Conservation (phyloP, 2,113 vertebrate genomes). For the Cranoglanis bouderius region DNA sequence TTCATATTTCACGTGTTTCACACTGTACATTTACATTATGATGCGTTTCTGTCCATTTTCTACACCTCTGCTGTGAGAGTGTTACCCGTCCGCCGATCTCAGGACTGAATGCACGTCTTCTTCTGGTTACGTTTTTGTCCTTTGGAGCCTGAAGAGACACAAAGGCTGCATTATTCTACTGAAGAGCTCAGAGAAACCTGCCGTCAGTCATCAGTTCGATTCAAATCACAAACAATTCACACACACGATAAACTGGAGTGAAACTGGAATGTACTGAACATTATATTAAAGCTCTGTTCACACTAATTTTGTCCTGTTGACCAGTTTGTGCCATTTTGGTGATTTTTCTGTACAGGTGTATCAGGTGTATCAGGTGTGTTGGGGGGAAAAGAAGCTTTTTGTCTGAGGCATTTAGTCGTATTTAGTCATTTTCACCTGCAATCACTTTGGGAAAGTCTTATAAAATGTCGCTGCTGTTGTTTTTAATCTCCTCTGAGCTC, state of each 20-base stretch:
- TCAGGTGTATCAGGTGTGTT: not conserved
- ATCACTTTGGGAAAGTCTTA: too few species aligned
- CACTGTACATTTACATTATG: not conserved
- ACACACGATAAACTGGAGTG: not conserved
- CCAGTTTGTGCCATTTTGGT: not conserved
- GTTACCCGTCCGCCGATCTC: conserved; percentile 41
- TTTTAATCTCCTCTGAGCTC: not conserved
- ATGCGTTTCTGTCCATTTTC: not conserved
- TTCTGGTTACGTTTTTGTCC: conserved; percentile 61
- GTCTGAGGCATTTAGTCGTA: not conserved
- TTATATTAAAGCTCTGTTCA: not conserved
- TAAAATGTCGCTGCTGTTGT: not conserved
- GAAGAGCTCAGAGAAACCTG: not conserved
- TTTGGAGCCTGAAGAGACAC: conserved; percentile 59
- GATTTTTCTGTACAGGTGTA: not conserved
- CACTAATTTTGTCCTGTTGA: not conserved
- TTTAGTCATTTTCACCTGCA: too few species aligned
- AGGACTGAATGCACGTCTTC: conserved; percentile 77
- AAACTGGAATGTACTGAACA: not conserved
- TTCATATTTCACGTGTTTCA: not conserved
- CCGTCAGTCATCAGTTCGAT: not conserved
- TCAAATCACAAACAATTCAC: not conserved
- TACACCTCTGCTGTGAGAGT: not conserved
- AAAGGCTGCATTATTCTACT: conserved; percentile 14
- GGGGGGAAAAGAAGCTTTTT: not conserved